Evolutionary conservation across 2,113 vertebrate genomes (phyloP).

Genomic region (Chaetops frenatus): DNA sequence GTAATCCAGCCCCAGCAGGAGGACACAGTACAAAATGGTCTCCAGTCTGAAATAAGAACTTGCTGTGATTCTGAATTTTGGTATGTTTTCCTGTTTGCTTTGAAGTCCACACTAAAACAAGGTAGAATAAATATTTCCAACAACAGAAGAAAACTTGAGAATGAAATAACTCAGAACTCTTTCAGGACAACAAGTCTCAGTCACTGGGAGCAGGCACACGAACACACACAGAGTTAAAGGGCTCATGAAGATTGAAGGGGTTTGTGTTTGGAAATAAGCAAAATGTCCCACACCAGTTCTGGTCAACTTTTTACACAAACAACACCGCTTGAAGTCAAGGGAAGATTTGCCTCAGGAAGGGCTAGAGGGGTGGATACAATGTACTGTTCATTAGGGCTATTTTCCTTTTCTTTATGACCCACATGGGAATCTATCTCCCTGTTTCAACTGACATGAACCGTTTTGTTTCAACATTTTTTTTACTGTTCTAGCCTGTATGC

Average conservation of each 20-base stretch:
- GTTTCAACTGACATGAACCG: conserved; percentile 45
- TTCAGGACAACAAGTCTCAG: background rate
- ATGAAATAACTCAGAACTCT: background rate
- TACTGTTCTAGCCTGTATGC: conserved; percentile 3
- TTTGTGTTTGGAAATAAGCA: background rate
- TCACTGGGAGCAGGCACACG: background rate
- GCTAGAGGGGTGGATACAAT: background rate
- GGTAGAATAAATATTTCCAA: background rate
- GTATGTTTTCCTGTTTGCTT: background rate
- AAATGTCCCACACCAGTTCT: background rate
- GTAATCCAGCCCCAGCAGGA: background rate
- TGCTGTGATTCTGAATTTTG: background rate
- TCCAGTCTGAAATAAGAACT: background rate
- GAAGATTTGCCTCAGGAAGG: conserved; percentile 1
- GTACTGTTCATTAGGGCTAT: conserved; percentile 18
- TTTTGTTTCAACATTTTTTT: conserved; percentile 47
- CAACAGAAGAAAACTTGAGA: background rate
- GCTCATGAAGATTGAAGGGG: background rate
- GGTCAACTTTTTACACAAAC: conserved; percentile 1
- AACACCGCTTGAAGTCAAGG: background rate
- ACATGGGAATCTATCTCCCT: conserved; percentile 31
- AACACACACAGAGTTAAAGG: conserved; percentile 20
- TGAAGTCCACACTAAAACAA: conserved; percentile 9
- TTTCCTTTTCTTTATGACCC: conserved; percentile 36
- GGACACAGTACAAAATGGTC: background rate